Evolutionary conservation across 1,140 invertebrate species (phyloP).

Genomic region (Lysiphlebus fabarum): DNA sequence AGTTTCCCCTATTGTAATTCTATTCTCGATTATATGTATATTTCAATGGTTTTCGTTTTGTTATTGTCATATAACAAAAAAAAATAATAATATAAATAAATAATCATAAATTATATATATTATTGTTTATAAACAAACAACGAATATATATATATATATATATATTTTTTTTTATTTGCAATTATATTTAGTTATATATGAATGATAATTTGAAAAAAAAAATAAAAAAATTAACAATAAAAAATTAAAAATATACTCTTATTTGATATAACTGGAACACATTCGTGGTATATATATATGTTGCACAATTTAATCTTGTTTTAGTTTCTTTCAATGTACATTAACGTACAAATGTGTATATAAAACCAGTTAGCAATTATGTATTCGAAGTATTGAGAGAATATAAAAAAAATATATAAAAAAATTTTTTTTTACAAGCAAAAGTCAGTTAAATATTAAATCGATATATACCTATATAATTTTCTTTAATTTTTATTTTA

Average conservation of each 20-base stretch:
- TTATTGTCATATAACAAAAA: not conserved
- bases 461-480: too few species aligned
- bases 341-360: not conserved
- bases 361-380: constrained; percentile 19
- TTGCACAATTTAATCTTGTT: constrained; percentile 5
- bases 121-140: too few species aligned
- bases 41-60: not conserved
- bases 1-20: constrained; percentile 14
- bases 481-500: too few species aligned
- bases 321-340: constrained; percentile 6
- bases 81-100: too few species aligned
- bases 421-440: too few species aligned
- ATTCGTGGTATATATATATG: not conserved
- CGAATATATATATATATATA: too few species aligned
- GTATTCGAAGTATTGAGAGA: constrained; percentile 7
- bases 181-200: too few species aligned
- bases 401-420: too few species aligned
- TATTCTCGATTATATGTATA: constrained; percentile 2
- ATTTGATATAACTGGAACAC: constrained; percentile 2
- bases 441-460: too few species aligned
- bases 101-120: too few species aligned
- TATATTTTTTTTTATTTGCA: too few species aligned
- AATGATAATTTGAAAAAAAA: not conserved
- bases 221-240: constrained; percentile 5
- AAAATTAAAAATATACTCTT: not conserved